Conservation (phyloP, 2,888 invertebrate species). For the Temnothorax unifasciatus region DNA sequence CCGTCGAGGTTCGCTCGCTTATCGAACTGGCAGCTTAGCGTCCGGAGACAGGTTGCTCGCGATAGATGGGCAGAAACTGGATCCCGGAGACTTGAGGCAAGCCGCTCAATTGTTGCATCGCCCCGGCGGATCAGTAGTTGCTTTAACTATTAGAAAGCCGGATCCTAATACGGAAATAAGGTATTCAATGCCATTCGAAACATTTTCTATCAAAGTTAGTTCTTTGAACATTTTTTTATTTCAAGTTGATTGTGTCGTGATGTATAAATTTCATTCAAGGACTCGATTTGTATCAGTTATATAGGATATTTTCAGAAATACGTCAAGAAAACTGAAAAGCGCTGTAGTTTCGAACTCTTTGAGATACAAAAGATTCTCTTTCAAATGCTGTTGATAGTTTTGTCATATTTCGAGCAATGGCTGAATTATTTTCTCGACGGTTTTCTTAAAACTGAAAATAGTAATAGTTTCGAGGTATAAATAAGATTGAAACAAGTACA, state of each 20-base stretch:
- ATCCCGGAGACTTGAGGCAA: constrained; percentile 85
- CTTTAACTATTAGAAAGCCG: constrained; percentile 83
- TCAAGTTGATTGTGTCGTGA: not conserved
- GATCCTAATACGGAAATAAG: constrained; percentile 80
- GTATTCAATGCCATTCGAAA: constrained; percentile 62
- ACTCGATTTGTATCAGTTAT: not conserved
- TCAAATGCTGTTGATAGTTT: too few relatives aligned
- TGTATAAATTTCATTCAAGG: not conserved
- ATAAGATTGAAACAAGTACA: too few relatives aligned
- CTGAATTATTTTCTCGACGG: too few relatives aligned
- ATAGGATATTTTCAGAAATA: not conserved
- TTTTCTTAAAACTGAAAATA: too few relatives aligned
- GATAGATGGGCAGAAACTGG: constrained; percentile 92
- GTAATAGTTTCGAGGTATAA: too few relatives aligned
- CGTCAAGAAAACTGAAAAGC: too few relatives aligned
- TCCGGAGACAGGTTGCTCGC: constrained; percentile 95
- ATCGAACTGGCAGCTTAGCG: constrained; percentile 95
- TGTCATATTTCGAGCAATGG: too few relatives aligned
- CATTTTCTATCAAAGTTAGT: not conserved
- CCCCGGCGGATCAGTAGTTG: constrained; percentile 84
- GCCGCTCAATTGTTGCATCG: constrained; percentile 84
- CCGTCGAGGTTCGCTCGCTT: constrained; percentile 95
- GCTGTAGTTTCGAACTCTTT: too few relatives aligned
- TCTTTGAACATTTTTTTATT: not conserved
- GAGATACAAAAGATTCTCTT: too few relatives aligned